Percentiles rank a stretch among this genome's conserved stretches.
phyloP scores from a whole-genome alignment of 2,797 vertebrate species.

The Gymnopithys bicolor region DNA sequence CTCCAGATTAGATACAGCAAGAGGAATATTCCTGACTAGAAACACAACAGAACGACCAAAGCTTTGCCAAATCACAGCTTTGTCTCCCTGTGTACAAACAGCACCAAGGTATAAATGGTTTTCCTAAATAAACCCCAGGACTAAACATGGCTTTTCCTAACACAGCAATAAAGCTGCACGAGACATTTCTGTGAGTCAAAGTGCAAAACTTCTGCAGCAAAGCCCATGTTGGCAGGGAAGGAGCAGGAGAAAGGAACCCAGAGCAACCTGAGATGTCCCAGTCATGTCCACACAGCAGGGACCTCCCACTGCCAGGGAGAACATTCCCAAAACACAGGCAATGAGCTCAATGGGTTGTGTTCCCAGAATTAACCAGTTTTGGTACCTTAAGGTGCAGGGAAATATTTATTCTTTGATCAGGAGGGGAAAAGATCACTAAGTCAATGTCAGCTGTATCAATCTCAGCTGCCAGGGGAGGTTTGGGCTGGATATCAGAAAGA shows the following conservation, averaged over 20 bases:
- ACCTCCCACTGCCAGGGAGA: neutral
- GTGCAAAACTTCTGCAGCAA: neutral
- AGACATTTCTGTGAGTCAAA: neutral
- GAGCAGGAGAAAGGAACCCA: neutral
- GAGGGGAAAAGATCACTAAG: neutral
- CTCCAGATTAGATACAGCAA: constrained; percentile 64
- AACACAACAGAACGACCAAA: constrained; percentile 37
- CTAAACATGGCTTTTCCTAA: neutral
- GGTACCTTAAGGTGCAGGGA: rapidly evolving
- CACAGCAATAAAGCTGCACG: neutral
- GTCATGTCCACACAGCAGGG: neutral
- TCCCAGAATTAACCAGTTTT: neutral
- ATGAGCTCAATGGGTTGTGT: neutral
- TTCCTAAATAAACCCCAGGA: constrained; percentile 19
- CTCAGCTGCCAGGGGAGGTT: too few relatives aligned
- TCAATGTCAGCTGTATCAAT: neutral
- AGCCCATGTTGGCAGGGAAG: neutral
- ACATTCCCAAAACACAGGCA: neutral
- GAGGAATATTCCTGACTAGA: constrained; percentile 48
- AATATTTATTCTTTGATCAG: neutral
- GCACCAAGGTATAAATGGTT: neutral
- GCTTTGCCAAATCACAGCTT: constrained; percentile 36
- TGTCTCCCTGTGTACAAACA: constrained; percentile 53
- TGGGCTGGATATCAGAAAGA: too few relatives aligned
- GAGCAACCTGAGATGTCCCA: neutral